Evolutionary conservation across 2,113 vertebrate genomes (phyloP).

Genomic region (Austrofundulus limnaeus): DNA sequence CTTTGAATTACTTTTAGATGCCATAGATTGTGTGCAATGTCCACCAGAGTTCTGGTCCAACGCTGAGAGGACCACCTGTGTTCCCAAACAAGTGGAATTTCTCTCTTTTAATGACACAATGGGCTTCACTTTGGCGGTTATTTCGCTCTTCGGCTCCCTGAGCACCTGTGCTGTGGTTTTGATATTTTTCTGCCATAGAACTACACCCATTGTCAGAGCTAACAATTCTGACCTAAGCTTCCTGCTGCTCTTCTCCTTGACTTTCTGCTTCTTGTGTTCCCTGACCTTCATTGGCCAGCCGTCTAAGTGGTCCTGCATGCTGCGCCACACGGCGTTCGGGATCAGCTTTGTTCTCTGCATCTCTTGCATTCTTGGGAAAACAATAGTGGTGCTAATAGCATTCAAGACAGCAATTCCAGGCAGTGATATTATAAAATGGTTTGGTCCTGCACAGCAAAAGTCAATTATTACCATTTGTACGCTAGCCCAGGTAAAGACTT

Average conservation of each 20-base stretch:
- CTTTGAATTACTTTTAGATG: constrained; percentile 43
- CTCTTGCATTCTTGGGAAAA: constrained; percentile 65
- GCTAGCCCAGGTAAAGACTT: constrained; percentile 60
- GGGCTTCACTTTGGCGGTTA: constrained; percentile 71
- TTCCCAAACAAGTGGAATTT: constrained; percentile 79
- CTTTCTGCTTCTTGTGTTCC: neutral
- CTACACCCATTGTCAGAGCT: neutral
- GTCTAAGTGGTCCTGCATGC: constrained; percentile 68
- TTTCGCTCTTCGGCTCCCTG: constrained; percentile 72
- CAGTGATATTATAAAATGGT: neutral
- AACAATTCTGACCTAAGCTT: constrained; percentile 3
- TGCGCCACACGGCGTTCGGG: constrained; percentile 65
- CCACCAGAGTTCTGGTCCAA: constrained; percentile 78
- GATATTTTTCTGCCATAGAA: constrained; percentile 68
- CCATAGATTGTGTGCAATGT: constrained; percentile 69
- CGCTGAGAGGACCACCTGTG: constrained; percentile 66
- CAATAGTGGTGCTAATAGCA: constrained; percentile 67
- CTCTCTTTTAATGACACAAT: constrained; percentile 80
- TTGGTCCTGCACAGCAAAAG: constrained; percentile 14
- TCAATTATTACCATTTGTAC: constrained; percentile 73
- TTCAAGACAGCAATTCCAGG: constrained; percentile 62
- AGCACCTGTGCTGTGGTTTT: constrained; percentile 58
- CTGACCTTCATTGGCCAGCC: constrained; percentile 19
- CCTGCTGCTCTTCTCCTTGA: neutral
- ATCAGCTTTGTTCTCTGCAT: constrained; percentile 70